phyloP scores from a whole-genome alignment of 2,797 vertebrate species.

The Acrossocheilus wenchowensis region DNA sequence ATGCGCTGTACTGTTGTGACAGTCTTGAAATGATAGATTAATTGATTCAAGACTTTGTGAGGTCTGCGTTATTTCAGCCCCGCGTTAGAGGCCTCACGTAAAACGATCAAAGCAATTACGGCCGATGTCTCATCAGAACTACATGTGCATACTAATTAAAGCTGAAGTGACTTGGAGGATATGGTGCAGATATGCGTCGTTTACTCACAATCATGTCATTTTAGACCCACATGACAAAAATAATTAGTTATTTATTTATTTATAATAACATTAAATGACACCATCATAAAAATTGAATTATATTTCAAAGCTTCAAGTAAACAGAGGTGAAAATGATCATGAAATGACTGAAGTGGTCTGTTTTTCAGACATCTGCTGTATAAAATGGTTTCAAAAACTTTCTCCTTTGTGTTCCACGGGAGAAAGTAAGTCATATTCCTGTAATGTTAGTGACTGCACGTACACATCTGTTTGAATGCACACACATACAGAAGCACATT shows the following conservation, averaged over 20 bases:
- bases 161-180: constrained; percentile 24
- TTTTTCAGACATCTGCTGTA: not conserved
- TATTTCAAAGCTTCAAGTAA: not conserved
- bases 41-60: constrained; percentile 34
- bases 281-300: not conserved
- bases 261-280: no score
- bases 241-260: no score
- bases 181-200: not conserved
- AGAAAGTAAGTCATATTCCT: not conserved
- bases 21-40: constrained; percentile 38
- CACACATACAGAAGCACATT: not conserved
- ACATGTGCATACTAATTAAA: constrained; percentile 44
- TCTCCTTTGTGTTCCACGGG: no score
- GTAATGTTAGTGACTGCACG: not conserved
- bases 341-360: not conserved
- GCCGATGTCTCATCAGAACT: constrained; percentile 12
- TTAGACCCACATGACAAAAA: not conserved
- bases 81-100: constrained; percentile 22
- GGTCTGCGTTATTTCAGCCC: constrained; percentile 41
- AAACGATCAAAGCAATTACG: constrained; percentile 32
- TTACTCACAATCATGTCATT: not conserved
- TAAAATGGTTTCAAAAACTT: not conserved
- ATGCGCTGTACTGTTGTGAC: constrained; percentile 25
- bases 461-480: not conserved
- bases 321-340: no score